A percentile compares a stretch with the other conserved stretches of the same genome.
These are phyloP conservation scores for Cabera pusaria DNA, from an alignment of 2,888 invertebrate genomes.

Conservation along the genomic window DNA sequence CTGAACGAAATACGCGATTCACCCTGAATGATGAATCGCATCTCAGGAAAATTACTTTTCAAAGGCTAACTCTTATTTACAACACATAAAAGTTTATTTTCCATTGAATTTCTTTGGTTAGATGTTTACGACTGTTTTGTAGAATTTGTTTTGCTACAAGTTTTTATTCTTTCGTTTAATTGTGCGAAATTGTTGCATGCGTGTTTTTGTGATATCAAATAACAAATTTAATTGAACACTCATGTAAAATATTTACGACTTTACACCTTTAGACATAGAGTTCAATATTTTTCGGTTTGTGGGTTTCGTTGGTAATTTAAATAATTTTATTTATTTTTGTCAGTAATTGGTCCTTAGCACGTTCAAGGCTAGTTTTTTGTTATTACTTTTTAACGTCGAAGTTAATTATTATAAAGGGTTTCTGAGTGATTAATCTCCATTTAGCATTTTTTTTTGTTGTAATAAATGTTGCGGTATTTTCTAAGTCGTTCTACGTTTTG, in stretches of 20 bases:
- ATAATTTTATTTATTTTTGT: constrained; percentile 26
- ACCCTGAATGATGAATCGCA: constrained; percentile 18
- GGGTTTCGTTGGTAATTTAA: not conserved
- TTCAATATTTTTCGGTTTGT: not conserved
- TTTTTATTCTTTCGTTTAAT: constrained; percentile 71
- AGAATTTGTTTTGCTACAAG: constrained; percentile 43
- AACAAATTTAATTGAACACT: constrained; percentile 5
- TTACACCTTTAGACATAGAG: constrained; percentile 7
- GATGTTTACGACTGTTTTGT: constrained; percentile 7
- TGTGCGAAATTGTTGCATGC: constrained; percentile 73
- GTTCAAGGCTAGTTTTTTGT: constrained; percentile 31
- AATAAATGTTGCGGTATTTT: not conserved
- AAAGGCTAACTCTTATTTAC: constrained; percentile 1
- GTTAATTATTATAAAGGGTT: constrained; percentile 29
- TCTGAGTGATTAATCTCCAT: constrained; percentile 25
- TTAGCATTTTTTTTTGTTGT: constrained; percentile 8
- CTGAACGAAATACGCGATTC: constrained; percentile 53
- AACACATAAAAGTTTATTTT: constrained; percentile 5
- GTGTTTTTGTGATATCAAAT: constrained; percentile 50
- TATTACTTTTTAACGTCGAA: constrained; percentile 24
- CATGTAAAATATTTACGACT: not conserved
- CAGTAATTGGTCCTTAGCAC: constrained; percentile 43
- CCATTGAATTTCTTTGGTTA: not conserved
- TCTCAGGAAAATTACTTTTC: constrained; percentile 3
- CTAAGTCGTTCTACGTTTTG: no score